Evolutionary conservation across 2,888 invertebrate genomes (phyloP), one percentile per base, ranked within the genome.

Genomic region (Rotaria magnacalcarata): DNA sequence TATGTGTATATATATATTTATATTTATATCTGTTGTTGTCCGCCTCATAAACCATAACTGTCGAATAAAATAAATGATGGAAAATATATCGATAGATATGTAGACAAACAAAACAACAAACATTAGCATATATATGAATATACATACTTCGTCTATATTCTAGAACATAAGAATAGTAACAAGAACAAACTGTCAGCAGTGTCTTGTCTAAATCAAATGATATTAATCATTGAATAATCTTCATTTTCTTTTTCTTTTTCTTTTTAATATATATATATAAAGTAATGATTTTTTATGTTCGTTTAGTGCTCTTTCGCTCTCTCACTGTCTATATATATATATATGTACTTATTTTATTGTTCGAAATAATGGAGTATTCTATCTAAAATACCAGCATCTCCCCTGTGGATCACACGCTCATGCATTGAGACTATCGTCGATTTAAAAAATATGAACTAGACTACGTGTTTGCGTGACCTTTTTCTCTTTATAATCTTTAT

Each of bases 31-130:
- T 58, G 58, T 58, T 58, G 58, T 58, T 58, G 58, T 58, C 58
- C 58, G 58, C 58, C 58, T 58, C 58, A 58, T 58, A 58, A 58
- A 58, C 58, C 58, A 58, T 58, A 58, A n/a, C 58, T 58, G 58
- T 58, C 58, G 24, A 58, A 58, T 58, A 58, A 58, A 58, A 58
- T 58, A 58, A 58, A 58, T 58, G 58, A 58, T n/a, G 8, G n/a
- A 58, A 58, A n/a, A 7, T 24, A 58, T n/a, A n/a, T 24, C 24
- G 7, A 58, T n/a, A 58, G n/a, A 58, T 58, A 58, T 58, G 8
- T 58, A 58, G 6, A 58, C n/a, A 58, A 58, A 58, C 10, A 58
- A 58, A n/a, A n/a, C 58, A 58, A 58, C 58, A 58, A 58, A 58
- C 21, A 58, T 58, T 21, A n/a, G 58, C 21, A 58, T 58, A 58